Evolutionary conservation across 1,140 invertebrate genomes (phyloP), one percentile per base, ranked within the genome.

Genomic region (Pachyrhynchus sulphureomaculatus): DNA sequence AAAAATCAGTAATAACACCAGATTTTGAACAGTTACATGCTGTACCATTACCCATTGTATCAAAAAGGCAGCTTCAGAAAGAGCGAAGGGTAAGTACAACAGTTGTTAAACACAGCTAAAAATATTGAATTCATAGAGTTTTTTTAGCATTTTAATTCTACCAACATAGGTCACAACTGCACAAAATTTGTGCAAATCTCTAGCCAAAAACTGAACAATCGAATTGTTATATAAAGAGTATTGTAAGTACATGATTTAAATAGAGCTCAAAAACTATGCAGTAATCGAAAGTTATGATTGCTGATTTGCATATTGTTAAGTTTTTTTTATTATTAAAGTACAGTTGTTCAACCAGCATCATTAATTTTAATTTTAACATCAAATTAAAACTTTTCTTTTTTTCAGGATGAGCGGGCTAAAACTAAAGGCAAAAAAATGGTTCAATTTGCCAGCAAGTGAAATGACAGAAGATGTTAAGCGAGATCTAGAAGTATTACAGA

Each of bases 401-500:
- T 64, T 60, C 45, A 86, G 79, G 77, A 77, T 66, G 81, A 87
- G 71, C 72, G 85, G 65, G 84, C 85, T 10, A 90, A 88, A 73
- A 93, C 90, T 0, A 93, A 90, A 73, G 94, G 94, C 2, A n/a
- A 81, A 84, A 1, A 81, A 84, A 49, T 98, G 96, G 96, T 97
- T 87, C 75, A 83, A 93, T 72, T 80, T 98, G 77, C 84, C 86
- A 34, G 90, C 90, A 1, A 87, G 92, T 42, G 93, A 96, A 75
- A 73, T 97, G 62, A 96, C 91, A 0, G 88, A 93, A 18, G 93
- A 97, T 75, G 74, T 89, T 4, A 89, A 89, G 73, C 88, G 89
- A 71, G 94, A 98, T 76, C 79, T 98, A 4, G 84, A 92, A 78
- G 76, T 96, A 3, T 75, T 99, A 0, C 88, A 92, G 78, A 96